A percentile compares a stretch with the other conserved stretches of the same genome.
phyloP scores from a whole-genome alignment of 2,888 invertebrate genomes.

The Rutpela maculata region DNA sequence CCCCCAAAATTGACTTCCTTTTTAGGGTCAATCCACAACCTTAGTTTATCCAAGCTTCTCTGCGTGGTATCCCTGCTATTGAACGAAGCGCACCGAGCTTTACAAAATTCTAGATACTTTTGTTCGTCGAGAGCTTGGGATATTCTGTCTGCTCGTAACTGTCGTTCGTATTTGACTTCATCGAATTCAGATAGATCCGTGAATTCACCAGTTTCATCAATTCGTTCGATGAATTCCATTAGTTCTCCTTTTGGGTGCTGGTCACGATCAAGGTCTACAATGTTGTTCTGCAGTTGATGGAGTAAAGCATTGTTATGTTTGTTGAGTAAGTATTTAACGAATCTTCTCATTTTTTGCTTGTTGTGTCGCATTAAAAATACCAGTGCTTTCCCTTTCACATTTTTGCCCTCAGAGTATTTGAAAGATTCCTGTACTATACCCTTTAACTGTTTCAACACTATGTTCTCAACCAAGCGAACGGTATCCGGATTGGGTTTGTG shows the following conservation, averaged over 20 bases:
- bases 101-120: constrained; percentile 86
- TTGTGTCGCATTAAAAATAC: constrained; percentile 90
- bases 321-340: constrained; percentile 84
- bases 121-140: constrained; percentile 76
- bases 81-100: constrained; percentile 87
- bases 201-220: constrained; percentile 78
- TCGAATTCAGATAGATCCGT: constrained; percentile 76
- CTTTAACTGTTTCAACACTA: constrained; percentile 88
- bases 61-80: constrained; percentile 67
- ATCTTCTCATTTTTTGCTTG: constrained; percentile 84
- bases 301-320: constrained; percentile 75
- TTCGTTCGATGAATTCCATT: constrained; percentile 75
- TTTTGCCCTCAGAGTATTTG: constrained; percentile 78
- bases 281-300: constrained; percentile 66
- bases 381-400: constrained; percentile 78
- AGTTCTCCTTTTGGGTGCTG: constrained; percentile 74
- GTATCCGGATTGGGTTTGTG: constrained; percentile 88
- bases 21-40: constrained; percentile 79
- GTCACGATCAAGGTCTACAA: constrained; percentile 75
- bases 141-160: constrained; percentile 79
- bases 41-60: constrained; percentile 74
- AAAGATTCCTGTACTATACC: constrained; percentile 86
- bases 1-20: constrained; percentile 79
- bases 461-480: constrained; percentile 88
- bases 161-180: constrained; percentile 77